Evolutionary conservation across 2,797 vertebrate genomes (phyloP), one percentile per base, ranked within the genome.

Genomic region (Enteromius argenteus): DNA sequence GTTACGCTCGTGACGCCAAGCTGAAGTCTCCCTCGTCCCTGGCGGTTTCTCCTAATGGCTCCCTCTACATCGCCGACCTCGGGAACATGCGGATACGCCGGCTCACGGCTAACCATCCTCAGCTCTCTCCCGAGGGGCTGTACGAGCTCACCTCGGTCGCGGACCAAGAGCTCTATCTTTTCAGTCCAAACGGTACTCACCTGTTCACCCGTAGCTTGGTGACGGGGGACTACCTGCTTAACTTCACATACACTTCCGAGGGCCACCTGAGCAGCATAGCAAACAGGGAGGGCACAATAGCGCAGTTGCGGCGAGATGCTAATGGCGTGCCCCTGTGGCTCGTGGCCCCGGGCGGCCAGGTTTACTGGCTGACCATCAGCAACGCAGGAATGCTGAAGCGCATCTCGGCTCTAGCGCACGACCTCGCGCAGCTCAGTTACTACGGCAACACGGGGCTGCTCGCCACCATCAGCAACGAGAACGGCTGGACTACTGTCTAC

Each of bases 401-500:
- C 86, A 96, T 97, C 23, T 97, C 96, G 19, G 96, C 96, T 80
- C 95, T 96, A 85, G 96, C 96, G 56, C 96, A 96, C 89, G 96
- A 97, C 89, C 91, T 97, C 77, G 96, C 96, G 32, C 91, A 97
- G 83, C 95, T 97, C 95, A 97, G 96, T 0, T 97, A 97, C 80
- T 95, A 96, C 15, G 96, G 96, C 78, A 97, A 95, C 88, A 96
- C 96, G 0, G 96, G 96, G 64, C 95, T 97, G 81, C 92, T 97
- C 53, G 95, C 96, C 53, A 97, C 96, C 83, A 96, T 96, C 92
- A 97, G 96, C 2, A 95, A 97, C 39, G 96, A 97, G 88, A 96
- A 97, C 0, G 96, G 96, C 73, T 97, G 96, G 96, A 97, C 96
- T 6, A 97, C 96, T 0, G 96, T 97, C 79, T 97, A 97, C 27